Conservation (phyloP, 2,888 invertebrate species). For the Gymnoscelis rufifasciata region DNA sequence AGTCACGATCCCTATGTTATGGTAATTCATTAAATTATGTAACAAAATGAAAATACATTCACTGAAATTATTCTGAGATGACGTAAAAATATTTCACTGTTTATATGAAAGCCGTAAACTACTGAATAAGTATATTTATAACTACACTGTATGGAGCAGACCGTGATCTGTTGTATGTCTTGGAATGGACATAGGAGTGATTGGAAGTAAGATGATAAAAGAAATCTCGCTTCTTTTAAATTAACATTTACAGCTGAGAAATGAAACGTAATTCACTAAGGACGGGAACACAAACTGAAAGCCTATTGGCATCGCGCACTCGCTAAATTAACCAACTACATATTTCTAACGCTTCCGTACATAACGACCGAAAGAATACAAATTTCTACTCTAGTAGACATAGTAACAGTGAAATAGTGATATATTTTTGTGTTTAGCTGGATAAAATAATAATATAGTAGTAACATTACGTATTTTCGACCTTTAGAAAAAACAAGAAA, state of each 20-base stretch:
- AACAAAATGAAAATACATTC: constrained; percentile 53
- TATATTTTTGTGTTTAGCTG: not conserved
- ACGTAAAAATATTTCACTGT: constrained; percentile 58
- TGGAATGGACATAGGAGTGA: constrained; percentile 56
- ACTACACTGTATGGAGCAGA: constrained; percentile 50
- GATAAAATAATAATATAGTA: too few relatives aligned
- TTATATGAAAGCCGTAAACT: constrained; percentile 62
- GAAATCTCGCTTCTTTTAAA: constrained; percentile 19
- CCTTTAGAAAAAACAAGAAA: too few relatives aligned
- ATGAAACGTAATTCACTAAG: constrained; percentile 62
- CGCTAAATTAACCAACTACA: constrained; percentile 33
- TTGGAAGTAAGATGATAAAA: constrained; percentile 27
- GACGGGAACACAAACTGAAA: constrained; percentile 73
- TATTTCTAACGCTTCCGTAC: constrained; percentile 31
- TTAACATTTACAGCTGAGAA: constrained; percentile 45
- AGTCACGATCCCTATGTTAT: constrained; percentile 60
- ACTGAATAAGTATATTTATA: constrained; percentile 48
- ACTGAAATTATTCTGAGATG: constrained; percentile 52
- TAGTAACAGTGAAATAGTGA: constrained; percentile 27
- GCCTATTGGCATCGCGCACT: constrained; percentile 45
- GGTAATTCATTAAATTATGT: constrained; percentile 61
- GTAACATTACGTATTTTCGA: too few relatives aligned
- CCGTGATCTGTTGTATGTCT: constrained; percentile 48
- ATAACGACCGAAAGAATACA: constrained; percentile 18
- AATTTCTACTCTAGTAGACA: constrained; percentile 23